Base-by-base conservation (phyloP, 2,888 invertebrate species). In the Lissonota sp. region DNA sequence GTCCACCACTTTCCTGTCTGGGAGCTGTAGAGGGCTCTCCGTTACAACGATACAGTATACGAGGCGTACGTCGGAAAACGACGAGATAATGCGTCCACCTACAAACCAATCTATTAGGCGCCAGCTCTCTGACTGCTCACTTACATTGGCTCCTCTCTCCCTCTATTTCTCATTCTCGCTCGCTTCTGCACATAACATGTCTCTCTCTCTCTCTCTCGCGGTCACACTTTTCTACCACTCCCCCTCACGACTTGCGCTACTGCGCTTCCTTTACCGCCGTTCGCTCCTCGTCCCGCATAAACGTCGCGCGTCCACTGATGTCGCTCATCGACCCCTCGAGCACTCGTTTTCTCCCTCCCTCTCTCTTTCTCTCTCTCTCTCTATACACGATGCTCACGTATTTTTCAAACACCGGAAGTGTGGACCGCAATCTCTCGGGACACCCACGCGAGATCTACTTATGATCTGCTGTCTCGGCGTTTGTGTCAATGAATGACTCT, bases 41-140 rank as follows among this genome's bases (percentile, higher is more conserved):
- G 67, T 75, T 75, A 69, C 75, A 75, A 53, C 58, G 51, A 46
- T 72, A 75, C 74, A 64, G 57, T 62, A 64, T 55, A 42, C 16
- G 62, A 67, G 26, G 83, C 81, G 75, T 83, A 84, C 84, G 83
- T 84, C 84, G 83, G 85, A 73, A 73, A 76, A 86, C 86, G 88
- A 84, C 75, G 87, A 88, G 88, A 92, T 91, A 92, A 92, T 92
- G 88, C 89, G 91, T 91, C 92, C 92, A 92, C 92, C 92, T 92
- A 92, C 92, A 92, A 92, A 91, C 92, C 90, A 92, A 92, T 92
- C 92, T 92, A 92, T 92, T 91, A 92, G 92, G 92, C 92, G 92
- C 92, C 92, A 90, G 91, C 91, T 91, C 91, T 89, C 90, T 89
- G 91, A 91, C 91, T 91, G 91, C 91, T 92, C 92, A 91, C 92